Evolutionary conservation across 2,888 invertebrate genomes (phyloP).

Genomic region (Belgica antarctica): DNA sequence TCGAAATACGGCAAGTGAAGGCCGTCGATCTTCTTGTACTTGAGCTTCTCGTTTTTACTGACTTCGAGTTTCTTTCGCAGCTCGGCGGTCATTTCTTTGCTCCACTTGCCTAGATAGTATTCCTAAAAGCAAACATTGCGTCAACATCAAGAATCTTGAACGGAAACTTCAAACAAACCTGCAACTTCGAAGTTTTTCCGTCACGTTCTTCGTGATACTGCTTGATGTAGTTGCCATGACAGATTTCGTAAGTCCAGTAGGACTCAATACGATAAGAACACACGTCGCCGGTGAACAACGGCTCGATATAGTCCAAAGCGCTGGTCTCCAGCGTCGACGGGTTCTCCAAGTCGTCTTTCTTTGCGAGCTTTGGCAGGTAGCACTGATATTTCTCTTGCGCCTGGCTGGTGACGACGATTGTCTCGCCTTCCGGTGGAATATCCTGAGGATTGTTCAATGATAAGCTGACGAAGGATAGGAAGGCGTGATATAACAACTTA

Average conservation of each 20-base stretch:
- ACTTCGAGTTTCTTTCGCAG: constrained; percentile 58
- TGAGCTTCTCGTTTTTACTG: constrained; percentile 59
- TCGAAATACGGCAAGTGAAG: constrained; percentile 82
- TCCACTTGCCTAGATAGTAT: constrained; percentile 79
- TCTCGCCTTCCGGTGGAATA: constrained; percentile 56
- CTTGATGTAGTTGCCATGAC: constrained; percentile 85
- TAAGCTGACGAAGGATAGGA: constrained; percentile 41
- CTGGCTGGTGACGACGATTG: constrained; percentile 68
- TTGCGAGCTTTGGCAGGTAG: constrained; percentile 66
- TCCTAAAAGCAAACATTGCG: constrained; percentile 64
- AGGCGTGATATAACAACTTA: constrained; percentile 49
- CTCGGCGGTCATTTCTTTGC: constrained; percentile 62
- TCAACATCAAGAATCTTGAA: constrained; percentile 45
- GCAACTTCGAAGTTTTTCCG: constrained; percentile 52
- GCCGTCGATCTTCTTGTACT: constrained; percentile 81
- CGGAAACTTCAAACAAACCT: background rate
- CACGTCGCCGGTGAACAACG: constrained; percentile 72
- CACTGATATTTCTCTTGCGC: constrained; percentile 84
- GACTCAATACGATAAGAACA: constrained; percentile 85
- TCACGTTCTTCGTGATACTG: constrained; percentile 97
- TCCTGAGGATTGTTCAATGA: constrained; percentile 48
- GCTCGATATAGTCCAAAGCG: constrained; percentile 72
- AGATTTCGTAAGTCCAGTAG: constrained; percentile 96
- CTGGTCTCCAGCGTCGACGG: constrained; percentile 70
- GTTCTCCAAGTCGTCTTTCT: constrained; percentile 57